Conservation (phyloP, 2,113 vertebrate genomes). For the Aspidoscelis tigris region DNA sequence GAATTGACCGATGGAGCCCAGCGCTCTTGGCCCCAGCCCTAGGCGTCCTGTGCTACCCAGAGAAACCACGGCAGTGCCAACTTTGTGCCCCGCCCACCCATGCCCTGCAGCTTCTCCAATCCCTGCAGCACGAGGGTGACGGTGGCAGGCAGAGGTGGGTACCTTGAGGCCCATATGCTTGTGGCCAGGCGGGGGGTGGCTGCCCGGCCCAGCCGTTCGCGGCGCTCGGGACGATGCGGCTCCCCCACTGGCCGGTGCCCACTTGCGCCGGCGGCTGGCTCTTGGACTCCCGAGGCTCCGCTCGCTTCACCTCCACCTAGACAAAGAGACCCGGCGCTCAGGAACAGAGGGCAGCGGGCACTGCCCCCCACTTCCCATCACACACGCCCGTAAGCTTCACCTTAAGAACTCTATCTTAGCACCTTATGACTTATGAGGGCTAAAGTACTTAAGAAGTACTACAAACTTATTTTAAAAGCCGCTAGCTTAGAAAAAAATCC, state of each 20-base stretch:
- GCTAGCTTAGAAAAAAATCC: conserved; percentile 67
- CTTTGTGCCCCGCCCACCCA: too few species aligned
- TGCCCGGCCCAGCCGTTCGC: conserved; percentile 98
- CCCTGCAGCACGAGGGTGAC: too few species aligned
- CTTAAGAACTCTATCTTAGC: conserved; percentile 78
- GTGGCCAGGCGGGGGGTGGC: conserved; percentile 94
- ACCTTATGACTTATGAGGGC: conserved; percentile 80
- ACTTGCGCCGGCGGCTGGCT: conserved; percentile 88
- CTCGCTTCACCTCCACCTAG: conserved; percentile 99
- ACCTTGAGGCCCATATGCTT: conserved; percentile 96
- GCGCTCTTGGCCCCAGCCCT: too few species aligned
- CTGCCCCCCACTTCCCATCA: conserved; percentile 78
- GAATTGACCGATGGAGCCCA: too few species aligned
- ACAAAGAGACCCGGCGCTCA: conserved; percentile 83
- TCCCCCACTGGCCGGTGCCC: conserved; percentile 92
- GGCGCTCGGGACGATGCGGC: conserved; percentile 90
- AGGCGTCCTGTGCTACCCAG: background rate
- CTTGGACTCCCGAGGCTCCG: conserved; percentile 96
- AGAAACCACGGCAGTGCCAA: background rate
- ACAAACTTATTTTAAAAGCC: conserved; percentile 78
- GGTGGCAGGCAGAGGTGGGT: conserved; percentile 10
- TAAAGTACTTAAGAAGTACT: conserved; percentile 78
- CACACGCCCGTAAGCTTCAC: conserved; percentile 78
- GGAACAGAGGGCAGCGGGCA: conserved; percentile 57
- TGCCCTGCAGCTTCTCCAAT: too few species aligned